Evolutionary conservation across 2,113 vertebrate species (phyloP), one percentile per base, ranked within the genome.

Genomic region (Eptesicus fuscus): DNA sequence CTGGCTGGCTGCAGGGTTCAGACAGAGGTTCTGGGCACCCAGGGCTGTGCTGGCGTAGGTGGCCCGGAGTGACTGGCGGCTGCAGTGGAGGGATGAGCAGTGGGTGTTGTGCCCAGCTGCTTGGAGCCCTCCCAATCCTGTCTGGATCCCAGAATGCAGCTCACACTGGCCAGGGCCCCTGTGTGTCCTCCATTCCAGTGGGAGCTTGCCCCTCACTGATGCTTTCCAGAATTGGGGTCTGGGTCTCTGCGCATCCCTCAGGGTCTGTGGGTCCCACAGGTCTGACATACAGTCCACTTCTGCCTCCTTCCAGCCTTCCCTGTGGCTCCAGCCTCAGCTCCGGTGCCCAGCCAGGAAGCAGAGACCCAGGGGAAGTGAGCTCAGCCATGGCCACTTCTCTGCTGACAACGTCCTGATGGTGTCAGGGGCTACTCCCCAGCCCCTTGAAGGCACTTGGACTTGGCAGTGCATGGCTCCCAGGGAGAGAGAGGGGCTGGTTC

Each of bases 341-440:
- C 53, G 6, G 4, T 95, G 93, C 96, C 74, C 79, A 95, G 97
- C 92, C 97, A 97, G 98, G 96, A 97, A 98, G 96, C 97, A 94
- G 96, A 77, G 97, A 97, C 37, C 35, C 32, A 16, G 42, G 23
- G n/a, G 42, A 0, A 8, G 7, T 16, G 23, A 92, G 56, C 28
- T 30, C 9, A 4, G 25, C 7, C 4, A 30, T 76, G 78, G 61
- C 59, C 17, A 11, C 28, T 0, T 22, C 6, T 44, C 30, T 25
- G 22, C 35, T 11, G 44, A 20, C 13, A 4, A 10, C 2, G 6
- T 35, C 79, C 42, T 22, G 32, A 7, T 17, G 11, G 79, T 17
- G 1, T 76, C 56, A n/a, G 5, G 2, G 14, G 35, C 51, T 42
- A 30, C 85, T 56, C 71, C 67, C 13, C 13, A 0, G 28, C 49